Evolutionary conservation across 2,888 invertebrate genomes (phyloP), one percentile per base, ranked within the genome.

Genomic region (Congeria kusceri): DNA sequence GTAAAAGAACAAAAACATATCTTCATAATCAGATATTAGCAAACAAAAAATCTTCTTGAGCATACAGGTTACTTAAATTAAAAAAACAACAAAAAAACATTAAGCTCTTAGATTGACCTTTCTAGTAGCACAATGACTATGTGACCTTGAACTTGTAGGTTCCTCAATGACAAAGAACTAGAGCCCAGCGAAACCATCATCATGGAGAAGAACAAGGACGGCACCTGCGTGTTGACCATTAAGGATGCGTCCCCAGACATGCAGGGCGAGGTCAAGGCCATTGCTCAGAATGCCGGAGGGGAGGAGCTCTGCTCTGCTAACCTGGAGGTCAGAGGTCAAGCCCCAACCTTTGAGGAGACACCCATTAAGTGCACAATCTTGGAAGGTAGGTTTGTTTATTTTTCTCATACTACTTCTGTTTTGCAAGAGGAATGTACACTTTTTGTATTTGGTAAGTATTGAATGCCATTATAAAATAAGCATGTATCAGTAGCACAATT

Each of bases 161-260:
- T 85, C 66, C 69, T 91, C 20, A 92, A 93, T 82, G 92, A 90
- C 59, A 87, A 90, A 65, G 89, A 91, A 66, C 84, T 93, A 4
- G 88, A 89, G 46, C 88, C 87, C 66, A 87, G 88, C 81, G 89
- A 91, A 32, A 86, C 89, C 68, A 81, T 91, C 66, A 83, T 85
- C 32, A 86, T 91, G 65, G 91, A 91, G 46, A 87, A 90, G 75
- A 81, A 83, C 46, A 91, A 91, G 89, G 90, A 95, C 59, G 88
- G 95, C 90, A 95, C 95, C 80, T 90, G 90, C 83, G 95, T 95
- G 86, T 94, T 97, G 89, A 94, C 95, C 85, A 95, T 97, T 88
- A 94, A 95, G 82, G 96, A 96, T 93, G 96, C 96, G 76, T 96
- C 95, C 91, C 96, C 96, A 53, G 96, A 96, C 93, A 96, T 96